These are phyloP conservation scores for Alethe diademata DNA, from an alignment of 2,113 vertebrate genomes.

Conservation along the genomic window DNA sequence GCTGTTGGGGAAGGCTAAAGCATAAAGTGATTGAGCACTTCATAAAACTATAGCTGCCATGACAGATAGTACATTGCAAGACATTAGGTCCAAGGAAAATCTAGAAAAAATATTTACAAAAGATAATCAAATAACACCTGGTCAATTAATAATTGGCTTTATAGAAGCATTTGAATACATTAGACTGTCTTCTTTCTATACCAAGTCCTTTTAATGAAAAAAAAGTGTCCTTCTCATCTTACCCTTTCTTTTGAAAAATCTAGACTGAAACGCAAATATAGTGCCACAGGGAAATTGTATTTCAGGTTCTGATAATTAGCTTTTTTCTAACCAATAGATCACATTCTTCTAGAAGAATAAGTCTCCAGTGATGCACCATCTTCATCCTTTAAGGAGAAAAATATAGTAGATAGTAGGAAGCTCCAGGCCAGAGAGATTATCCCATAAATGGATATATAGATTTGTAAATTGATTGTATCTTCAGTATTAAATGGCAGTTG, in stretches of 20 bases:
- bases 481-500: neutral
- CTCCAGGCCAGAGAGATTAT: neutral
- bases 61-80: neutral
- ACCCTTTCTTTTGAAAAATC: neutral
- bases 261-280: neutral
- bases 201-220: neutral
- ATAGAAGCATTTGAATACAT: neutral
- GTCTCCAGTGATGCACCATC: neutral
- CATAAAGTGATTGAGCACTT: neutral
- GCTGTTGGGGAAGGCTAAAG: neutral
- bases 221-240: neutral
- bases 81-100: neutral
- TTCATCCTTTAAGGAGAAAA: neutral
- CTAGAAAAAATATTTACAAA: slow-evolving; percentile 33
- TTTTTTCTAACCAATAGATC: neutral
- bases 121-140: neutral
- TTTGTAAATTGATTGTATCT: neutral
- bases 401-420: neutral
- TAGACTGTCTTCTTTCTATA: neutral
- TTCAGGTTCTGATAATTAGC: neutral
- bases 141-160: neutral
- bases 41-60: neutral
- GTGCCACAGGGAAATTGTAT: neutral
- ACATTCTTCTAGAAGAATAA: neutral
- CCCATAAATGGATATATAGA: neutral